These are phyloP conservation scores for Caiman crocodilus DNA, from an alignment of 2,797 vertebrate genomes.

Conservation along the genomic window DNA sequence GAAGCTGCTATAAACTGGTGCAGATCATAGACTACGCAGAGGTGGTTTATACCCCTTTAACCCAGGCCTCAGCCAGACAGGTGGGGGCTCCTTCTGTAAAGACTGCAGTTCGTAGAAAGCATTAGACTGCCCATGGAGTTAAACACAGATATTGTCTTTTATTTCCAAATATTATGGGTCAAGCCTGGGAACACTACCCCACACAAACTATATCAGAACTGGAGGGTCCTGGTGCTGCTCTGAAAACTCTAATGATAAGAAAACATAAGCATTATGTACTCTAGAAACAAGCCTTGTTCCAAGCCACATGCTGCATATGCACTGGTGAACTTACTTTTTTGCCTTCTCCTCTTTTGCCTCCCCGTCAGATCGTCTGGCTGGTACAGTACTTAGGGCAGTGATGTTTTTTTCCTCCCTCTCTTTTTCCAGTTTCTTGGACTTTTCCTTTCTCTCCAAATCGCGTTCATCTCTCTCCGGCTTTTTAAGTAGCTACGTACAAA, in stretches of 20 bases:
- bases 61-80: too few relatives aligned
- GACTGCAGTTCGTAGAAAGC: too few relatives aligned
- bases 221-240: background rate
- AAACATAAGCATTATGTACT: conserved; percentile 9
- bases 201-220: background rate
- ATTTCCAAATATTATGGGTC: too few relatives aligned
- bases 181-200: background rate
- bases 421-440: conserved; percentile 91
- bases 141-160: too few relatives aligned
- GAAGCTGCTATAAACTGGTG: too few relatives aligned
- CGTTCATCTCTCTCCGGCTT: conserved; percentile 94
- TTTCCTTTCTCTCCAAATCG: conserved; percentile 94
- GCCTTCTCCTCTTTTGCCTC: conserved; percentile 92
- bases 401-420: conserved; percentile 89
- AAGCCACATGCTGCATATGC: conserved; percentile 32
- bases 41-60: too few relatives aligned
- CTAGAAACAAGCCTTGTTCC: conserved; percentile 41
- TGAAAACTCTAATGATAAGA: background rate
- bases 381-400: conserved; percentile 71
- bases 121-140: too few relatives aligned
- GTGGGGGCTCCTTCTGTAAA: too few relatives aligned
- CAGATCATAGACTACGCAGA: too few relatives aligned
- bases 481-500: conserved; percentile 90
- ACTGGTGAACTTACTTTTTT: conserved; percentile 86
- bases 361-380: conserved; percentile 88